Conservation (phyloP, 2,888 invertebrate genomes). For the Apomyelois bistriatella region DNA sequence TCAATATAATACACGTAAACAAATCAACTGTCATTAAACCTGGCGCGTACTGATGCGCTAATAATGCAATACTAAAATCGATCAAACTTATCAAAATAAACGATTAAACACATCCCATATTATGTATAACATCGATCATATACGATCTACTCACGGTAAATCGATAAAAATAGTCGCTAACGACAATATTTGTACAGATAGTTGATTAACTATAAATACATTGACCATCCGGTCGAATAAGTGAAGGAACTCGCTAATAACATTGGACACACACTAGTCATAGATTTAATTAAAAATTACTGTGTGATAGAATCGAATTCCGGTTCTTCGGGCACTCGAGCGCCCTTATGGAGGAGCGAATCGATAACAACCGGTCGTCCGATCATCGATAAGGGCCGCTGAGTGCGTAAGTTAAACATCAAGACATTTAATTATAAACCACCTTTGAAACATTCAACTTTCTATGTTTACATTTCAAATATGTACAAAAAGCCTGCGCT, state of each 20-base stretch:
- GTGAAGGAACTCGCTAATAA: conserved; percentile 33
- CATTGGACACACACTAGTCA: conserved; percentile 59
- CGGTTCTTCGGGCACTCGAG: conserved; percentile 21
- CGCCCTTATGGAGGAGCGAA: conserved; percentile 36
- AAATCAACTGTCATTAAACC: conserved; percentile 29
- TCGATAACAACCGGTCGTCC: conserved; percentile 27
- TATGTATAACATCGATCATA: conserved; percentile 25
- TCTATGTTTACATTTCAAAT: not conserved
- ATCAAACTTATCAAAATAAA: conserved; percentile 36
- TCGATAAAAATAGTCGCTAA: conserved; percentile 19
- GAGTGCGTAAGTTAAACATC: conserved; percentile 24
- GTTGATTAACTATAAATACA: conserved; percentile 27
- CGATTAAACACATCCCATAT: conserved; percentile 16
- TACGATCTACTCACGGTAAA: conserved; percentile 20
- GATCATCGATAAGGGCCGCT: conserved; percentile 36
- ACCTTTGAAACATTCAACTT: not conserved
- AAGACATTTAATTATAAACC: not conserved
- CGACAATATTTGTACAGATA: conserved; percentile 30
- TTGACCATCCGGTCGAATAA: conserved; percentile 22
- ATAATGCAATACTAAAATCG: conserved; percentile 12
- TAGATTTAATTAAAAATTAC: conserved; percentile 69
- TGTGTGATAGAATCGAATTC: conserved; percentile 49
- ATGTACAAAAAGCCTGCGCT: conserved; percentile 5
- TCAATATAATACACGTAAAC: conserved; percentile 53
- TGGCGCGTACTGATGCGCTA: conserved; percentile 19